These are phyloP conservation scores for Stylophora pistillata DNA, from an alignment of 64 coral and sea anemone genomes.

Conservation along the genomic window DNA sequence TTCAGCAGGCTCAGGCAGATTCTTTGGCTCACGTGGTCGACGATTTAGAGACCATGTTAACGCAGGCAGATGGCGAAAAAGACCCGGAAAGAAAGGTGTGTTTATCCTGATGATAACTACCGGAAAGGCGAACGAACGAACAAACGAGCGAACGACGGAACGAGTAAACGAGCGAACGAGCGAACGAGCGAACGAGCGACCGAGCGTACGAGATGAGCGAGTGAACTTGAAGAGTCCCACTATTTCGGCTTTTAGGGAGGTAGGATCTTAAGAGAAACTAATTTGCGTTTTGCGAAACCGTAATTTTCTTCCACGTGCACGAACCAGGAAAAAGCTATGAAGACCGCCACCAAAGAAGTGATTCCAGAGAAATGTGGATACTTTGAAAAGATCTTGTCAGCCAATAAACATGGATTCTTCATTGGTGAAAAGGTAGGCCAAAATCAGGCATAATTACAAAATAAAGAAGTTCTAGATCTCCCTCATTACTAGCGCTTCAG, in stretches of 20 bases:
- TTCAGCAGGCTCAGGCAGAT: constrained; percentile 23
- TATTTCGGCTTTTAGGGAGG: background rate
- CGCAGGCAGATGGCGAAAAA: background rate
- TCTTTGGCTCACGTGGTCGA: background rate
- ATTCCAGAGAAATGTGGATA: background rate
- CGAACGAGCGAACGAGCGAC: background rate
- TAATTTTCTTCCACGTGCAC: background rate
- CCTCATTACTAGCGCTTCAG: no score
- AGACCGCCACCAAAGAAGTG: background rate
- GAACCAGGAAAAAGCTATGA: constrained; percentile 2
- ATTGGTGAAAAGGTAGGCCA: constrained; percentile 24
- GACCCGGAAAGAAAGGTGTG: constrained; percentile 24
- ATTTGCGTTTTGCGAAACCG: background rate
- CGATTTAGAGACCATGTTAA: constrained; percentile 11
- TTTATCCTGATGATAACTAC: background rate
- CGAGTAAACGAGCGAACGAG: background rate
- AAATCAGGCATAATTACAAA: no score
- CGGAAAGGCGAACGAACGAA: background rate
- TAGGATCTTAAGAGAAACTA: background rate
- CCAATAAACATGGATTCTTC: constrained; percentile 28
- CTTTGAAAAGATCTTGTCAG: constrained; percentile 34
- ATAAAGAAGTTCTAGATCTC: no score
- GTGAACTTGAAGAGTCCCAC: background rate
- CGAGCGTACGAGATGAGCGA: background rate
- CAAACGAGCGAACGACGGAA: background rate